Percentiles rank a stretch among this genome's conserved stretches.
Evolutionary conservation across 2,113 vertebrate genomes (phyloP).

Genomic region (Caranx ignobilis): DNA sequence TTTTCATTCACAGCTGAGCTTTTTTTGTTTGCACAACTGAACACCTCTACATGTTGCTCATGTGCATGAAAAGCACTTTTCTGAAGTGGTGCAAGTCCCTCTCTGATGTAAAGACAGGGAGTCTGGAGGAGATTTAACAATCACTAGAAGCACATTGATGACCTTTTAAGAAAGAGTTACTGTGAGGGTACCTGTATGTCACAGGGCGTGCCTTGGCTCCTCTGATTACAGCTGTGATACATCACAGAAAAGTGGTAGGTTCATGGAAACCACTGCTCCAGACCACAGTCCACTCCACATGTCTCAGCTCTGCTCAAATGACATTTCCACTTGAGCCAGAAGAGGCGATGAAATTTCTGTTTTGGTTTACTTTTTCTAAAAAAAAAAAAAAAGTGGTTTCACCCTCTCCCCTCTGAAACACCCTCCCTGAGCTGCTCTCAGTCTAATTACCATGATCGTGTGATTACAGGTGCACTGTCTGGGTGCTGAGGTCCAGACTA

Average conservation of each 20-base stretch:
- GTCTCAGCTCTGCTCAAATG: background rate
- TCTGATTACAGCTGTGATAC: background rate
- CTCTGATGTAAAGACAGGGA: no score
- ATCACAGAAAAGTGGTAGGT: background rate
- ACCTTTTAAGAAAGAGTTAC: no score
- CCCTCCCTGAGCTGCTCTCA: constrained; percentile 14
- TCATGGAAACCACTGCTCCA: background rate
- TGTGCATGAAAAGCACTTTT: no score
- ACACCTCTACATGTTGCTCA: no score
- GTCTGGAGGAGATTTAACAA: no score
- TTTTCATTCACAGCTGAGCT: no score
- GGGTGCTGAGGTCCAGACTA: constrained; percentile 31
- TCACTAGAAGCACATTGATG: no score
- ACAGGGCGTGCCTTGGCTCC: background rate
- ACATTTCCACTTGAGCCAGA: constrained; percentile 7
- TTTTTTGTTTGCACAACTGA: no score
- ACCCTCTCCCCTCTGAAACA: constrained; percentile 17
- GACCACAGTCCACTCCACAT: background rate
- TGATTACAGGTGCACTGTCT: constrained; percentile 12
- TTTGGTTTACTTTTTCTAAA: background rate
- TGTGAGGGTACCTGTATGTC: no score
- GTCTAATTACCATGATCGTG: constrained; percentile 33
- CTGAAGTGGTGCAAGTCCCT: no score
- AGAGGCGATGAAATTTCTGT: background rate
- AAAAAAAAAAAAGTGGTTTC: background rate